phyloP scores from a whole-genome alignment of 2,113 vertebrate species.

The Rostratula benghalensis region DNA sequence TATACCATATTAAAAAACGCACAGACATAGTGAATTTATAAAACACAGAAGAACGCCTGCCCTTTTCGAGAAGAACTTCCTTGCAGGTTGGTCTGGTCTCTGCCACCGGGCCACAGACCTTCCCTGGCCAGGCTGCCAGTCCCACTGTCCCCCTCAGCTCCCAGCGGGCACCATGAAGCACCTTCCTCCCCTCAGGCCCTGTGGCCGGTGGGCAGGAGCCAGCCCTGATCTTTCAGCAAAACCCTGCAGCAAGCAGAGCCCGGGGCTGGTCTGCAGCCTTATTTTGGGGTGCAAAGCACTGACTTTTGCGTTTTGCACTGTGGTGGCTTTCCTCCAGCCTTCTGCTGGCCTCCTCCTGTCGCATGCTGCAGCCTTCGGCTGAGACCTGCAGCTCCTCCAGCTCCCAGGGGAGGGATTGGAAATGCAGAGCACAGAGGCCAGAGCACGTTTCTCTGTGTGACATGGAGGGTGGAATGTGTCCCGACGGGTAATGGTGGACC shows the following conservation, averaged over 20 bases:
- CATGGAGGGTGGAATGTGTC: neutral
- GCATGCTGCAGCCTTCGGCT: rapidly evolving
- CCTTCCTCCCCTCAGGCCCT: neutral
- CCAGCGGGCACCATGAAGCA: rapidly evolving
- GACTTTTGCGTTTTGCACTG: rapidly evolving
- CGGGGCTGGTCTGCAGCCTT: neutral
- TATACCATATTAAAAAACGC: neutral
- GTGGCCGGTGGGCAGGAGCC: rapidly evolving
- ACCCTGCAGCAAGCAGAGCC: neutral
- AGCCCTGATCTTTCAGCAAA: neutral
- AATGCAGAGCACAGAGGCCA: neutral
- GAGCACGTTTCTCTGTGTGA: rapidly evolving
- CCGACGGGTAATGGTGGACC: neutral
- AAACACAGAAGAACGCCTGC: neutral
- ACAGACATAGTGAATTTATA: neutral
- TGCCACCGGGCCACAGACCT: rapidly evolving
- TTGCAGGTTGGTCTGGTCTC: rapidly evolving
- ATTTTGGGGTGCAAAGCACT: rapidly evolving
- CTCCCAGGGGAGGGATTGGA: neutral
- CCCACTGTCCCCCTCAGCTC: neutral
- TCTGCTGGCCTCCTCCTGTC: neutral
- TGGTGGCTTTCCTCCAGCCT: neutral
- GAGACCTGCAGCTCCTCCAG: rapidly evolving
- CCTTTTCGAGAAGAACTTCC: rapidly evolving
- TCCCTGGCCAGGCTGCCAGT: neutral